These are phyloP conservation scores for Centropristis striata DNA, from an alignment of 2,113 vertebrate species.

Conservation along the genomic window DNA sequence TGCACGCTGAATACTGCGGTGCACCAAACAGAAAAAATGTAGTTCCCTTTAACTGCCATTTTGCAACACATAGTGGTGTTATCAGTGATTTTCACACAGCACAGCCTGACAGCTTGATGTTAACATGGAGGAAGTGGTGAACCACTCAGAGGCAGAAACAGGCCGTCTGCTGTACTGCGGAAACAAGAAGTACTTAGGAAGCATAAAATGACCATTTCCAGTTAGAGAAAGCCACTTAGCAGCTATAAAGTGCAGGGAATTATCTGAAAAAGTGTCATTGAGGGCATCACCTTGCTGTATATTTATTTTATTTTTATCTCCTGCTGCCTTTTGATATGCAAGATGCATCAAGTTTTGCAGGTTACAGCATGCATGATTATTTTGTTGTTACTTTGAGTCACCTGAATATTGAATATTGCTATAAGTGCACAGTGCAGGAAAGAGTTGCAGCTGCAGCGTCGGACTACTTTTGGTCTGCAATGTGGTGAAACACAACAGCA, in stretches of 20 bases:
- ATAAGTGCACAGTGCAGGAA: neutral
- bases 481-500: neutral
- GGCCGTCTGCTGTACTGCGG: neutral
- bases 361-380: no score
- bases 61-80: accelerated
- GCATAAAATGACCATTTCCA: no score
- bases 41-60: no score
- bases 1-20: constrained; percentile 92
- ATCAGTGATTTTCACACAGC: accelerated
- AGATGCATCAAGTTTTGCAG: no score
- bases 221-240: no score
- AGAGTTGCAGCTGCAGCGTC: neutral
- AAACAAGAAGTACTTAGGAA: accelerated
- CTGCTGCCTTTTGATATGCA: no score
- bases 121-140: constrained; percentile 24
- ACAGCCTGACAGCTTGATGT: neutral
- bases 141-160: neutral
- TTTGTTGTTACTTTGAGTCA: neutral
- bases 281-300: no score
- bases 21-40: neutral
- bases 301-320: no score
- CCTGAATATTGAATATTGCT: neutral
- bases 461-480: neutral
- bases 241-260: no score
- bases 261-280: no score